Conservation (phyloP, 2,888 invertebrate genomes). For the Terebella lapidaria region DNA sequence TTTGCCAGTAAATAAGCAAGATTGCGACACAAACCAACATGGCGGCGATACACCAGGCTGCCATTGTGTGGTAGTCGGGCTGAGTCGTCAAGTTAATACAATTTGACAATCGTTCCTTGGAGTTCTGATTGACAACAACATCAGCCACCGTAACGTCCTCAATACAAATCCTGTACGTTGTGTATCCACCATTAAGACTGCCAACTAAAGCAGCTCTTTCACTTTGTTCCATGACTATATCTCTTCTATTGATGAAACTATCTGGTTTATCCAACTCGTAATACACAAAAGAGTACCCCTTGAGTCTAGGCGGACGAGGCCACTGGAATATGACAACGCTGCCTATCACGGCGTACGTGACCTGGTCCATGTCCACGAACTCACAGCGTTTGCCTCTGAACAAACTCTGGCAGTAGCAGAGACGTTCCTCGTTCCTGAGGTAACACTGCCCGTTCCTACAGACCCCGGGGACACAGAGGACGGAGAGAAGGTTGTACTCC, state of each 20-base stretch:
- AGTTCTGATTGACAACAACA: conserved; percentile 3
- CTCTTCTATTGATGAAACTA: conserved; percentile 7
- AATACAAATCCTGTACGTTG: conserved; percentile 18
- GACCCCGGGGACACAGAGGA: background rate
- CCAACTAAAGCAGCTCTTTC: conserved; percentile 17
- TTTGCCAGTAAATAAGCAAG: conserved; percentile 21
- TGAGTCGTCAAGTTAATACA: conserved; percentile 17
- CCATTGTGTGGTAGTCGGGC: conserved; percentile 22
- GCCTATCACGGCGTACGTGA: conserved; percentile 12
- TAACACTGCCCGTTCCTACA: conserved; percentile 4
- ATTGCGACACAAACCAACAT: conserved; percentile 10
- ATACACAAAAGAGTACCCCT: conserved; percentile 21
- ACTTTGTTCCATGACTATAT: conserved; percentile 15
- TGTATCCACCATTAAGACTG: conserved; percentile 10
- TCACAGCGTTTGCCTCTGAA: conserved; percentile 15
- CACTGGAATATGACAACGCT: conserved; percentile 20
- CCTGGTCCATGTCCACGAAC: conserved; percentile 12
- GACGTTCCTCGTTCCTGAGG: background rate
- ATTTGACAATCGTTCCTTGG: conserved; percentile 12
- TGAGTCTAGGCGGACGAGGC: conserved; percentile 17
- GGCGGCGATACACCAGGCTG: conserved; percentile 15
- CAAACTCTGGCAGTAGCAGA: conserved; percentile 5
- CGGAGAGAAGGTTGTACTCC: too few relatives aligned
- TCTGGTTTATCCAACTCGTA: conserved; percentile 9
- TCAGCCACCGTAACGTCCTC: conserved; percentile 19